Conservation (phyloP, 2,888 invertebrate species). For the Nasonovia ribisnigri region DNA sequence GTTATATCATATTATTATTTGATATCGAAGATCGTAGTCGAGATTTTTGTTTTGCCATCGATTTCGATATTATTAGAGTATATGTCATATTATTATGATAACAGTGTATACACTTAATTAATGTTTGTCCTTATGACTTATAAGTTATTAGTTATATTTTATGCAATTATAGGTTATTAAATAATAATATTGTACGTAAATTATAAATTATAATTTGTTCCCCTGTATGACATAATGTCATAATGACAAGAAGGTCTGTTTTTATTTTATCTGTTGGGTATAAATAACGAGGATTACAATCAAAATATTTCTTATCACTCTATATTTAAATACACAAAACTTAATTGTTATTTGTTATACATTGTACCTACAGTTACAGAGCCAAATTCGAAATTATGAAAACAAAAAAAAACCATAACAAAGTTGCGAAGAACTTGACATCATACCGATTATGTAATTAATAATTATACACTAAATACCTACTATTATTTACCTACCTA, state of each 20-base stretch:
- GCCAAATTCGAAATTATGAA: not conserved
- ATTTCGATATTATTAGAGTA: not conserved
- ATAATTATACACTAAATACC: not conserved
- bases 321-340: not conserved
- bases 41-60: not conserved
- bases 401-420: not conserved
- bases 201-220: not conserved
- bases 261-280: no score
- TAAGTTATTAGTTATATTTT: not conserved
- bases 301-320: not conserved
- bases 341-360: not conserved
- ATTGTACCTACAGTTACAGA: not conserved
- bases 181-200: not conserved
- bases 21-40: not conserved
- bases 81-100: not conserved
- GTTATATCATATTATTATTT: not conserved
- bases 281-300: not conserved
- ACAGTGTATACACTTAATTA: not conserved
- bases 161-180: no score
- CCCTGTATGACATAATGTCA: no score
- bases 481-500: not conserved
- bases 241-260: not conserved
- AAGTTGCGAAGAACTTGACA: not conserved
- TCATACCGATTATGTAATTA: not conserved
- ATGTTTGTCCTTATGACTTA: not conserved